Conservation (phyloP, 1,140 invertebrate species). For the Meloidogyne chitwoodi region DNA sequence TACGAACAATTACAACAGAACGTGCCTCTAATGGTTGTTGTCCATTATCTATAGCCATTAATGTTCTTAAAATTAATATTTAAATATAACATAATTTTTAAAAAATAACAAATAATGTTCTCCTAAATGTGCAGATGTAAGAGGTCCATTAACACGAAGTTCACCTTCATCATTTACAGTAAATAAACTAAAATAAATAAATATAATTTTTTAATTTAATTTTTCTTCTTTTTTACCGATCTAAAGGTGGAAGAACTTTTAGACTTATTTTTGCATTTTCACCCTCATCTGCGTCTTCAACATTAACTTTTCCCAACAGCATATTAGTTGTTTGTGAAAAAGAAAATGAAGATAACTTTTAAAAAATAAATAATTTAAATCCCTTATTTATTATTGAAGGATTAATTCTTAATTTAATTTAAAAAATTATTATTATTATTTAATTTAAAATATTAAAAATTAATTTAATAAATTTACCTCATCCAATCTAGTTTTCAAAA, state of each 20-base stretch:
- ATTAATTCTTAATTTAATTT: too few species aligned
- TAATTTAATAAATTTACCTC: not conserved
- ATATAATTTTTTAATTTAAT: conserved; percentile 6
- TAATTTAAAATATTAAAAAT: not conserved
- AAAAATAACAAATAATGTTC: conserved; percentile 36
- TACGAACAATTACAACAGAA: conserved; percentile 33
- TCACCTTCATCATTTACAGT: conserved; percentile 41
- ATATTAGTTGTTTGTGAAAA: conserved; percentile 31
- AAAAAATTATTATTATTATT: too few species aligned
- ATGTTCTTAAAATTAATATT: conserved; percentile 1
- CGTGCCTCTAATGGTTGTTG: conserved; percentile 52
- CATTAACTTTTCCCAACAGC: conserved; percentile 41
- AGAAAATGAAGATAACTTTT: not conserved
- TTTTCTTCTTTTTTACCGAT: conserved; percentile 27
- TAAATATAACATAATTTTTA: not conserved
- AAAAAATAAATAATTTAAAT: conserved; percentile 22
- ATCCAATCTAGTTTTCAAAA: not conserved
- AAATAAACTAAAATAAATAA: conserved; percentile 47
- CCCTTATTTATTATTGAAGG: too few species aligned
- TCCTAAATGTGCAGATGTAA: conserved; percentile 55
- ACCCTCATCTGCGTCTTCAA: conserved; percentile 47
- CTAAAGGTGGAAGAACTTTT: conserved; percentile 44
- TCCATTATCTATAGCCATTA: conserved; percentile 52
- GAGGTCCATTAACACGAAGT: conserved; percentile 50
- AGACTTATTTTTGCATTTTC: conserved; percentile 51